Conservation (phyloP, 2,797 vertebrate species). For the Clarias platycephalus region DNA sequence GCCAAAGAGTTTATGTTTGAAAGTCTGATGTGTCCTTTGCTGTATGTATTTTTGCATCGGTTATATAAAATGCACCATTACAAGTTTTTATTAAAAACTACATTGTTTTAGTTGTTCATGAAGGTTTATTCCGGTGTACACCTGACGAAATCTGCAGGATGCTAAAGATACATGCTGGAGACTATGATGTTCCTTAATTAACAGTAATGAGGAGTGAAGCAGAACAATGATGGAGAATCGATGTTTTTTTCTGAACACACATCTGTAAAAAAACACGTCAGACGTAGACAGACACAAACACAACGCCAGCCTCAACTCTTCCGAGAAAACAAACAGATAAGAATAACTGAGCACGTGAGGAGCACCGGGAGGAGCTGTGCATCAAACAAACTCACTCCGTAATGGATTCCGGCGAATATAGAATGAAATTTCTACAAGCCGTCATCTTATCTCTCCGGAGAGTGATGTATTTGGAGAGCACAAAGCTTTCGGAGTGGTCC, state of each 20-base stretch:
- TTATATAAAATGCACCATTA: conserved; percentile 48
- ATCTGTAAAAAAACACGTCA: background rate
- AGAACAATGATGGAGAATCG: background rate
- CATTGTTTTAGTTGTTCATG: conserved; percentile 19
- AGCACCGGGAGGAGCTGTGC: conserved; percentile 11
- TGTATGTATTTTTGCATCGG: conserved; percentile 51
- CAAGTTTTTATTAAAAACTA: conserved; percentile 46
- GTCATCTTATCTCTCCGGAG: conserved; percentile 58
- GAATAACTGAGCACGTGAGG: conserved; percentile 13
- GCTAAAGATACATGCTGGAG: background rate
- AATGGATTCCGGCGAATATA: conserved; percentile 62
- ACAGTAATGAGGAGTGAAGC: background rate
- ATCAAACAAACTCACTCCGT: conserved; percentile 44
- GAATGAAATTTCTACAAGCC: conserved; percentile 65
- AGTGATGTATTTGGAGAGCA: conserved; percentile 62
- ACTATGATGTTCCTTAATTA: background rate
- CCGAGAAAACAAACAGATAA: conserved; percentile 10
- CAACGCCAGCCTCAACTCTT: background rate
- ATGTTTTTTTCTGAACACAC: background rate
- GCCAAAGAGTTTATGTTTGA: conserved; percentile 72
- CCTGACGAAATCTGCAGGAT: background rate
- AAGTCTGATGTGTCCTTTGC: conserved; percentile 41
- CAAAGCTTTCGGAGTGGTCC: conserved; percentile 40
- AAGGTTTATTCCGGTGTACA: background rate
- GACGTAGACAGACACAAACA: background rate